Evolutionary conservation across 2,797 vertebrate species (phyloP), one percentile per base, ranked within the genome.

Genomic region (Myoxocephalus aenaeus): DNA sequence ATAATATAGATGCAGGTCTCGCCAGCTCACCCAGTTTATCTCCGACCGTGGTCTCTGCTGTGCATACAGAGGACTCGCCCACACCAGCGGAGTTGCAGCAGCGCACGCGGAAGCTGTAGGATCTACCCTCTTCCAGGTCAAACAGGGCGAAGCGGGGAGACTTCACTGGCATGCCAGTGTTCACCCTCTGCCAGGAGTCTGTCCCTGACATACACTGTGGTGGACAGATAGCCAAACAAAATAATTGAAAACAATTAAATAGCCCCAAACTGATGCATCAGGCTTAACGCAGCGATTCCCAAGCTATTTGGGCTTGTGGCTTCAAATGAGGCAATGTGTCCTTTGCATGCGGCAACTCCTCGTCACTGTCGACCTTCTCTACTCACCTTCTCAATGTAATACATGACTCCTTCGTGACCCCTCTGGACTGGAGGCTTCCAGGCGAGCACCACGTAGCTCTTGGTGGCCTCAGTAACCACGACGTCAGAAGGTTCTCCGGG

Each of bases 111-210:
- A 99, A 99, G 88, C 90, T 94, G 92, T 99, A 99, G 73, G 96
- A 95, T 80, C 97, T 97, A 9, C 97, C 97, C 92, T 98, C 98
- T 0, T 94, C 95, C 92, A 99, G 92, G 92, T 99, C 98, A 56
- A 99, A 99, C 83, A 99, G 94, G 34, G 98, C 98, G 72, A 97
- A 99, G 73, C 98, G 97, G 12, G 98, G 98, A 74, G 98, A 99
- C 92, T 97, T 99, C 72, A 98, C 97, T 0, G 98, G 98, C 85
- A 99, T 98, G 53, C 98, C 96, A 0, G 97, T 97, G 95, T 99
- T 99, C 77, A 98, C 98, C 76, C 97, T 96, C 91, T 99, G 98
- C 98, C 98, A 99, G 73, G 93, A 94, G 73, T 98, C 96, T 0
- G 96, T 95, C 32, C 95, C 98, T 1, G 95, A 93, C 46, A 98